These are phyloP conservation scores for Trachelus tabidus DNA, from an alignment of 2,888 invertebrate species.

Conservation along the genomic window DNA sequence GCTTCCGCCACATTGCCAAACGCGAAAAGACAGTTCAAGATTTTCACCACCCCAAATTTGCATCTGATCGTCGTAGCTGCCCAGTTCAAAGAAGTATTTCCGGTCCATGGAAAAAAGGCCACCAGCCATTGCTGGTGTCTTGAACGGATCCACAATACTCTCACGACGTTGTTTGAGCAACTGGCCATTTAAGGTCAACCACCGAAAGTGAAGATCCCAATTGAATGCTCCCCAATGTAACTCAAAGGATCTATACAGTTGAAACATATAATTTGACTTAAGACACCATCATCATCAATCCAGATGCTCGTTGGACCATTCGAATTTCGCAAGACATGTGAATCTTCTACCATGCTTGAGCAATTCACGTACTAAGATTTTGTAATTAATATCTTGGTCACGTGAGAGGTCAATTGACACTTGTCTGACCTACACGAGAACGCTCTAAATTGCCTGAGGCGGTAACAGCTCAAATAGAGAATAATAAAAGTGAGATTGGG, in stretches of 20 bases:
- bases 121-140: slow-evolving; percentile 94
- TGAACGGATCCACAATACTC: slow-evolving; percentile 76
- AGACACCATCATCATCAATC: background rate
- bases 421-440: background rate
- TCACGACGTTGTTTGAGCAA: slow-evolving; percentile 73
- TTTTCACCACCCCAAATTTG: slow-evolving; percentile 99
- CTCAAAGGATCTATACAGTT: slow-evolving; percentile 83
- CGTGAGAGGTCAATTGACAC: background rate
- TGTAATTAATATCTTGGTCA: slow-evolving; percentile 1
- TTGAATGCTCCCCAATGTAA: slow-evolving; percentile 98
- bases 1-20: slow-evolving; percentile 94
- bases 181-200: slow-evolving; percentile 80
- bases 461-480: background rate
- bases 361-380: background rate
- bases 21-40: slow-evolving; percentile 94
- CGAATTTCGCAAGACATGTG: background rate
- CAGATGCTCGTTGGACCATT: background rate
- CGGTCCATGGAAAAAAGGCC: slow-evolving; percentile 91
- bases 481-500: background rate
- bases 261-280: background rate
- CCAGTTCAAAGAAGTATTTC: slow-evolving; percentile 87
- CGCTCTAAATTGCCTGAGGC: background rate
- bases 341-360: background rate
- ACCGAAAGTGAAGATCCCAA: slow-evolving; percentile 94
- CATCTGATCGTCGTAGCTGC: slow-evolving; percentile 78